A percentile compares a stretch with the other conserved stretches of the same genome.
Conservation (phyloP, 2,888 invertebrate genomes). For the Argyresthia goedartella region DNA sequence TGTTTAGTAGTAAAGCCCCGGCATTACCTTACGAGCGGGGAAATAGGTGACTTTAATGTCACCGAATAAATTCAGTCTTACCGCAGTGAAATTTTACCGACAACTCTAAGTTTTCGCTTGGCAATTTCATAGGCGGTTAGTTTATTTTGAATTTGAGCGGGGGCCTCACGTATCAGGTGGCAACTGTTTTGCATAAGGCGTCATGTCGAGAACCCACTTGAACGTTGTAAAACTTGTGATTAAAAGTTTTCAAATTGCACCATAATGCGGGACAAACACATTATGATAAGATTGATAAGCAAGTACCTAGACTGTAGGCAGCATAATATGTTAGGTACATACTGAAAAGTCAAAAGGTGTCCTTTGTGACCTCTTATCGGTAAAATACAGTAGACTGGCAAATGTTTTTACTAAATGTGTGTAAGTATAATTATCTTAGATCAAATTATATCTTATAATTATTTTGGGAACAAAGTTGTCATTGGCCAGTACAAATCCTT, state of each 20-base stretch:
- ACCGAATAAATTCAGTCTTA: background rate
- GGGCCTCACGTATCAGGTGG: slow-evolving; percentile 58
- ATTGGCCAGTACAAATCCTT: too few species aligned
- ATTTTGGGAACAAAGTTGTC: too few species aligned
- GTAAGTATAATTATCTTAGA: too few species aligned
- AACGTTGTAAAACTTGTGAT: slow-evolving; percentile 65
- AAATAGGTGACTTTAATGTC: background rate
- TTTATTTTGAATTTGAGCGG: slow-evolving; percentile 24
- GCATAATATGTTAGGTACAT: slow-evolving; percentile 9
- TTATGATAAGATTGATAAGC: slow-evolving; percentile 48
- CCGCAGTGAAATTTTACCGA: background rate
- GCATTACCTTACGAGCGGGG: slow-evolving; percentile 7
- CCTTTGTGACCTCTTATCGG: background rate
- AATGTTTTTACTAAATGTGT: too few species aligned
- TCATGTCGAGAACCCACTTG: slow-evolving; percentile 57
- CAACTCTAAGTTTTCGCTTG: slow-evolving; percentile 15
- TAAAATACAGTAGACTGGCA: background rate
- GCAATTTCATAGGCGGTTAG: slow-evolving; percentile 21
- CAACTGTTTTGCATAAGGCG: slow-evolving; percentile 71
- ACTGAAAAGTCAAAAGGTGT: slow-evolving; percentile 40
- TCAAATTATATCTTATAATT: too few species aligned
- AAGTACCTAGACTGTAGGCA: slow-evolving; percentile 17
- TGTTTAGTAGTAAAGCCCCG: slow-evolving; percentile 23
- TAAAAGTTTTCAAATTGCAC: slow-evolving; percentile 54
- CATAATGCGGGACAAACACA: slow-evolving; percentile 45